Percentiles rank a stretch among this genome's conserved stretches.
These are phyloP conservation scores for Andricus curvator DNA, from an alignment of 2,888 invertebrate genomes.

Conservation along the genomic window DNA sequence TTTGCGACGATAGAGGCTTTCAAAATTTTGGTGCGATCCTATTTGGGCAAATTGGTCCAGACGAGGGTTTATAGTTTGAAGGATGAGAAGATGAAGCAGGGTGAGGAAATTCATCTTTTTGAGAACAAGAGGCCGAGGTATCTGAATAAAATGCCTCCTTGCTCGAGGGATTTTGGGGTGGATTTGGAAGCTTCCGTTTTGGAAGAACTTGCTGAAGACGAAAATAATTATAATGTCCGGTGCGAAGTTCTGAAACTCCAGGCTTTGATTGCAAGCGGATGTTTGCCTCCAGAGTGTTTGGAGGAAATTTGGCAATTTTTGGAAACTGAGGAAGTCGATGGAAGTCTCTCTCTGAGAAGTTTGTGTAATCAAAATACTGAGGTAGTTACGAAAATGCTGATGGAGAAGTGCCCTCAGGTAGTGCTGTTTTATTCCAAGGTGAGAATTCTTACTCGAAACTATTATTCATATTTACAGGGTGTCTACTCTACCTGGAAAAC, in stretches of 20 bases:
- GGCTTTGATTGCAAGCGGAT: constrained; percentile 81
- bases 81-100: constrained; percentile 51
- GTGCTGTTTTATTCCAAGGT: constrained; percentile 85
- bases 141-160: constrained; percentile 80
- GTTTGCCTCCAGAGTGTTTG: constrained; percentile 80
- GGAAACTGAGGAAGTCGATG: constrained; percentile 80
- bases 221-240: constrained; percentile 57
- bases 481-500: too few species aligned
- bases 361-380: constrained; percentile 79
- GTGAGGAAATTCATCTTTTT: constrained; percentile 77
- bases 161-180: constrained; percentile 64
- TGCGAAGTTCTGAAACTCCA: constrained; percentile 77
- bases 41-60: constrained; percentile 79
- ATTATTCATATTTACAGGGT: not conserved
- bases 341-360: constrained; percentile 79
- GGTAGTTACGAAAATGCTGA: constrained; percentile 80
- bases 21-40: constrained; percentile 83
- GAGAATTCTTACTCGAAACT: constrained; percentile 48
- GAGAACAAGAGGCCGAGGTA: constrained; percentile 78
- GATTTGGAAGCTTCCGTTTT: constrained; percentile 59
- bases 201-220: constrained; percentile 57
- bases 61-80: constrained; percentile 67
- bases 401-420: constrained; percentile 82
- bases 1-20: constrained; percentile 80
- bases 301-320: constrained; percentile 83